These are phyloP conservation scores for Rugalucina vietnamica DNA, from an alignment of 2,888 invertebrate species.

Conservation along the genomic window DNA sequence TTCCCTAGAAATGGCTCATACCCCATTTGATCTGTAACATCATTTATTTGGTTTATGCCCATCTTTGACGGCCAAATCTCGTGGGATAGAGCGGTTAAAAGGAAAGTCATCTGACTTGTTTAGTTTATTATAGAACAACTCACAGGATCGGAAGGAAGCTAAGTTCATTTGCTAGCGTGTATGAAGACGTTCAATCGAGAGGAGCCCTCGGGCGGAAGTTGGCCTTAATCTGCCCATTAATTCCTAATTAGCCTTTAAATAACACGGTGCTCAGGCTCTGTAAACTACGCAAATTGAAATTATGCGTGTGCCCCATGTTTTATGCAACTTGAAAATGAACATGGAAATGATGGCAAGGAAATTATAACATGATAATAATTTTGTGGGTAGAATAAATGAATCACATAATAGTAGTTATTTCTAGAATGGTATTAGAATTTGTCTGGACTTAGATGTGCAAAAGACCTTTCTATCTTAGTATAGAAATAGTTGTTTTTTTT, in stretches of 20 bases:
- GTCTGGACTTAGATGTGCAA: too few relatives aligned
- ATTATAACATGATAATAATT: too few relatives aligned
- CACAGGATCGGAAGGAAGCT: neutral
- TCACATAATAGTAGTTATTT: too few relatives aligned
- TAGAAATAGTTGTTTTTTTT: too few relatives aligned
- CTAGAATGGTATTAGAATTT: too few relatives aligned
- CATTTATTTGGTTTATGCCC: constrained; percentile 45
- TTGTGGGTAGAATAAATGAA: too few relatives aligned
- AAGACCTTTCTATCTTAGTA: too few relatives aligned
- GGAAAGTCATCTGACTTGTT: neutral
- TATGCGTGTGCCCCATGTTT: neutral
- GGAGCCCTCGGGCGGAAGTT: neutral
- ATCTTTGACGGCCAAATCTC: constrained; percentile 26
- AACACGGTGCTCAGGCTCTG: neutral
- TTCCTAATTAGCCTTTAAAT: neutral
- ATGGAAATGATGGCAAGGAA: too few relatives aligned
- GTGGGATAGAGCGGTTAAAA: constrained; percentile 7
- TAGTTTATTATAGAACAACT: neutral
- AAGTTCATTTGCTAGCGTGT: constrained; percentile 9
- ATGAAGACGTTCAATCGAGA: neutral
- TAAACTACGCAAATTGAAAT: neutral
- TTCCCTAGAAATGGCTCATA: too few relatives aligned
- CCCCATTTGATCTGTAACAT: constrained; percentile 32
- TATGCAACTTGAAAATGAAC: too few relatives aligned
- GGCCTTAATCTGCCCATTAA: neutral